Evolutionary conservation across 2,888 invertebrate genomes (phyloP).

Genomic region (Tipula lateralis): DNA sequence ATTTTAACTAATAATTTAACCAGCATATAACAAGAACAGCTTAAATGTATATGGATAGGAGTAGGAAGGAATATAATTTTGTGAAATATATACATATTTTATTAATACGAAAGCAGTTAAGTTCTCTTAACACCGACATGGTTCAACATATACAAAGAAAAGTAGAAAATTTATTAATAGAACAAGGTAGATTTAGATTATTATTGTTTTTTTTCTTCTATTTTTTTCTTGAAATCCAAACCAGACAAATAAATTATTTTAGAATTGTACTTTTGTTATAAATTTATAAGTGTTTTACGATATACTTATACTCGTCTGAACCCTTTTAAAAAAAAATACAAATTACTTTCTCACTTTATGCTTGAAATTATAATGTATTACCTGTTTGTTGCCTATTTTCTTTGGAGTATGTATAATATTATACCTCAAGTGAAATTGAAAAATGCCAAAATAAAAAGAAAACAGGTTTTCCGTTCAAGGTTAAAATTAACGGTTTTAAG

Average conservation of each 20-base stretch:
- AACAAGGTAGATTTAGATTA: background rate
- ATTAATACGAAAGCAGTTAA: background rate
- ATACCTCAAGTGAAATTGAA: background rate
- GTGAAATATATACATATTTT: background rate
- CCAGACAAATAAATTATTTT: slow-evolving; percentile 13
- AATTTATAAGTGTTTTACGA: background rate
- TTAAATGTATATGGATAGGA: background rate
- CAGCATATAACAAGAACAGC: background rate
- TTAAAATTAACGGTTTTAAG: background rate
- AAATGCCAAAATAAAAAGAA: background rate
- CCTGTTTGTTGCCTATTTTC: background rate
- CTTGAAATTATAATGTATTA: background rate
- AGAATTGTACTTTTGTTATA: background rate
- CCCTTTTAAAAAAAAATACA: background rate
- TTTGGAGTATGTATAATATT: background rate
- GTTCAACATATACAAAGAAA: background rate
- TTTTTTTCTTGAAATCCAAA: background rate
- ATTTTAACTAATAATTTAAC: background rate
- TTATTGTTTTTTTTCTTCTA: background rate
- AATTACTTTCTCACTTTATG: background rate
- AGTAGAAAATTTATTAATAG: background rate
- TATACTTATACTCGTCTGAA: background rate
- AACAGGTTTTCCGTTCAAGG: background rate
- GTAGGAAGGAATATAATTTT: background rate
- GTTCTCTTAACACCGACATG: background rate